Evolutionary conservation across 2,888 invertebrate species (phyloP).

Genomic region (Sarcophaga subvicina): DNA sequence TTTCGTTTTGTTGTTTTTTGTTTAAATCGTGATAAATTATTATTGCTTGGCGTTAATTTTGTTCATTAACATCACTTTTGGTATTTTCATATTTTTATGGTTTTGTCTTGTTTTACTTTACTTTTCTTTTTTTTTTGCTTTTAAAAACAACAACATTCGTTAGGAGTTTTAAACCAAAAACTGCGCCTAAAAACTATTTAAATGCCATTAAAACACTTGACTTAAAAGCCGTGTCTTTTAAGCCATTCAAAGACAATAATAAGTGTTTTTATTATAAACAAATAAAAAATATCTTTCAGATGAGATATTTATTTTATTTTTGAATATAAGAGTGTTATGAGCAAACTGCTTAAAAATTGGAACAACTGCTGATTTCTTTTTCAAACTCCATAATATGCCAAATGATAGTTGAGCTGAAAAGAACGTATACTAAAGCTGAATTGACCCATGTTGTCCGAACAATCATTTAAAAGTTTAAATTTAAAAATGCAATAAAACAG

Average conservation of each 20-base stretch:
- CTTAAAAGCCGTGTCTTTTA: slow-evolving; percentile 7
- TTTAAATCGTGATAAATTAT: slow-evolving; percentile 22
- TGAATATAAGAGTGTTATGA: not conserved
- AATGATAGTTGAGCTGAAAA: too few species aligned
- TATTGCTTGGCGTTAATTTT: slow-evolving; percentile 25
- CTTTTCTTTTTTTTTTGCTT: too few species aligned
- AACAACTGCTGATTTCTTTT: not conserved
- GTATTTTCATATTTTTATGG: slow-evolving; percentile 15
- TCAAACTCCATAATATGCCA: too few species aligned
- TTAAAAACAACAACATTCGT: not conserved
- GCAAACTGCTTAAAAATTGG: not conserved
- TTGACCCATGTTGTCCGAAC: too few species aligned
- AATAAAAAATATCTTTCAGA: not conserved
- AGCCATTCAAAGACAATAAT: slow-evolving; percentile 4
- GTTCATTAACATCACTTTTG: not conserved
- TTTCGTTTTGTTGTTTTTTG: not conserved
- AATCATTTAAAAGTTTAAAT: too few species aligned
- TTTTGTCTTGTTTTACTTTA: not conserved
- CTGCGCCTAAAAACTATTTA: slow-evolving; percentile 42
- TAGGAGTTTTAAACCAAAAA: slow-evolving; percentile 19
- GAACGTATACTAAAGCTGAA: too few species aligned
- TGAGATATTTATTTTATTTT: slow-evolving; percentile 5
- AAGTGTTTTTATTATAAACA: not conserved
- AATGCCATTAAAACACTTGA: slow-evolving; percentile 16
- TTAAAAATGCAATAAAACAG: too few species aligned